These are phyloP conservation scores for Noctua fimbriata DNA, from an alignment of 2,888 invertebrate genomes.

Conservation along the genomic window DNA sequence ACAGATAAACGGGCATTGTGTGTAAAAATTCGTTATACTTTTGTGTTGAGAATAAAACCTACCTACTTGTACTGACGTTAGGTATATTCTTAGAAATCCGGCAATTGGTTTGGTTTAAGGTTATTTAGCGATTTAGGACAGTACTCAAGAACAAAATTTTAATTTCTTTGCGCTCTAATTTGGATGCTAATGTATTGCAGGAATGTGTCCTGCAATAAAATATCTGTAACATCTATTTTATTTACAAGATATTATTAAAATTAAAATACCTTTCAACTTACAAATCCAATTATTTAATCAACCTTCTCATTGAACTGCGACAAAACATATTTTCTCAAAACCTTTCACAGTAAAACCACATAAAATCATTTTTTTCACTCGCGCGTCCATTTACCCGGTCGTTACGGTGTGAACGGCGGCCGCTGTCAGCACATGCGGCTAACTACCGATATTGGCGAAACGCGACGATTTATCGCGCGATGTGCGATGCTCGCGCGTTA, in stretches of 20 bases:
- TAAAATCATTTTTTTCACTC: not conserved
- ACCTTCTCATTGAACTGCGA: not conserved
- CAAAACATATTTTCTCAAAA: not conserved
- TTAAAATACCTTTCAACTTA: not conserved
- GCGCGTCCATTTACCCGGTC: constrained; percentile 4
- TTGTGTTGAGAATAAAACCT: not conserved
- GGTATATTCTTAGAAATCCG: not conserved
- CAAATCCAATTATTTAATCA: not conserved
- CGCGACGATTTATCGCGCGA: constrained; percentile 62
- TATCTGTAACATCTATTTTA: not conserved
- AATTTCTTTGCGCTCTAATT: not conserved
- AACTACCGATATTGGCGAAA: constrained; percentile 62
- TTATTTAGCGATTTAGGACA: not conserved
- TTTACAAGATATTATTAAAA: not conserved
- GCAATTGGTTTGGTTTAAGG: not conserved
- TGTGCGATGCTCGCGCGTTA: constrained; percentile 38
- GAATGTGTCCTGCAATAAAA: not conserved
- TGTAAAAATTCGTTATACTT: not conserved
- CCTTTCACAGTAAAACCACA: constrained; percentile 5
- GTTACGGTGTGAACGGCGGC: constrained; percentile 49
- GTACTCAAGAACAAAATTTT: not conserved
- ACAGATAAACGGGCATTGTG: constrained; percentile 11
- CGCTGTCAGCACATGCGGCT: constrained; percentile 61
- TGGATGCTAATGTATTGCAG: not conserved
- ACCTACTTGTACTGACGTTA: not conserved